phyloP scores from a whole-genome alignment of 1,140 invertebrate species.

The Halictus rubicundus region DNA sequence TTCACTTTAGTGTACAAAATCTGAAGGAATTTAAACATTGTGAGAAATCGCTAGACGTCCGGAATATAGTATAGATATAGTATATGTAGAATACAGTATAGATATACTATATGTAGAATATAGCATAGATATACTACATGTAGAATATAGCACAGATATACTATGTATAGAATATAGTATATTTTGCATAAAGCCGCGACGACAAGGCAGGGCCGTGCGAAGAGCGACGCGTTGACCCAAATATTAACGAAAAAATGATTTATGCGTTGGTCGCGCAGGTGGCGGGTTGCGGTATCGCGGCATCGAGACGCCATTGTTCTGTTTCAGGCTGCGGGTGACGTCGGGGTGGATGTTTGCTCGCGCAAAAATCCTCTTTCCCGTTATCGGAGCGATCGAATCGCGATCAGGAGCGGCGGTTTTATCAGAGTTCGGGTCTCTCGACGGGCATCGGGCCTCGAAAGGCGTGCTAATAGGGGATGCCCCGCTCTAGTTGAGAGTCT shows the following conservation, averaged over 20 bases:
- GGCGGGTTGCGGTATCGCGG: neutral
- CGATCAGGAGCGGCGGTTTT: no score
- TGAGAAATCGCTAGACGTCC: no score
- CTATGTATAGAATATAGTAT: no score
- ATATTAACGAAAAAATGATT: neutral
- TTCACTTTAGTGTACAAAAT: no score
- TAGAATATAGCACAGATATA: no score
- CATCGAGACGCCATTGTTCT: neutral
- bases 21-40: no score
- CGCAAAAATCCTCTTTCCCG: conserved; percentile 5
- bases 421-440: neutral
- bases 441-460: neutral
- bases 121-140: no score
- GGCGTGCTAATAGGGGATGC: neutral
- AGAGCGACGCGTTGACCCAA: neutral
- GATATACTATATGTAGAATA: no score
- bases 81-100: no score
- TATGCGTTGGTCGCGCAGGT: neutral
- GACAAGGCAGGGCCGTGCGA: neutral
- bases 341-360: neutral
- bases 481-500: conserved; percentile 69
- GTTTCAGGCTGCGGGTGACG: neutral
- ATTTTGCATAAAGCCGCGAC: no score
- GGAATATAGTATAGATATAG: no score
- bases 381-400: neutral